Evolutionary conservation across 1,140 invertebrate genomes (phyloP).

Genomic region (Drosophila nigrodunni): DNA sequence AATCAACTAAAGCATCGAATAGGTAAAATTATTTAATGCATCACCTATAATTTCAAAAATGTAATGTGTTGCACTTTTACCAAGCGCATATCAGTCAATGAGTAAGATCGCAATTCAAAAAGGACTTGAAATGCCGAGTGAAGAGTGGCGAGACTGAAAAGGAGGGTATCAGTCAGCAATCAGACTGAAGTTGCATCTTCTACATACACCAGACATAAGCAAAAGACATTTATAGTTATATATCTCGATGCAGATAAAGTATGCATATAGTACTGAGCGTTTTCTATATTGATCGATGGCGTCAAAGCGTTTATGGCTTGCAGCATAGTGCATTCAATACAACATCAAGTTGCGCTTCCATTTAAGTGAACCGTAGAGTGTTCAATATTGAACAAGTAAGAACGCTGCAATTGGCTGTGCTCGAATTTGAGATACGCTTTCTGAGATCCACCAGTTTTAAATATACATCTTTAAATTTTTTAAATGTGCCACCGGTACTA

Average conservation of each 20-base stretch:
- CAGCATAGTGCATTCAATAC: constrained; percentile 50
- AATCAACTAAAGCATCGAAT: constrained; percentile 44
- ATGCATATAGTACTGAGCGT: constrained; percentile 19
- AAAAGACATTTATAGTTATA: constrained; percentile 26
- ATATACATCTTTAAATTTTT: no score
- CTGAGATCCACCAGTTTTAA: no score
- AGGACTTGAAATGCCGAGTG: constrained; percentile 58
- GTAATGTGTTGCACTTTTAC: not conserved
- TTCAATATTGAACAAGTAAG: constrained; percentile 39
- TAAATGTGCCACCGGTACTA: not conserved
- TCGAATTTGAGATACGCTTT: not conserved
- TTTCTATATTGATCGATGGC: constrained; percentile 41
- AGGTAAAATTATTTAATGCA: constrained; percentile 29
- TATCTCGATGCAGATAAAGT: constrained; percentile 29
- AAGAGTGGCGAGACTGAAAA: constrained; percentile 34
- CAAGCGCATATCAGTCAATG: constrained; percentile 24
- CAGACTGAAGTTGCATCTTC: constrained; percentile 9
- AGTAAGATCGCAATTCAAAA: constrained; percentile 46
- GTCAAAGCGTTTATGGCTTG: constrained; percentile 65
- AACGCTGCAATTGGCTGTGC: not conserved
- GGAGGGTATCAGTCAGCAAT: constrained; percentile 18
- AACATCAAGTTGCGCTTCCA: constrained; percentile 49
- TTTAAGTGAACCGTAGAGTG: constrained; percentile 70
- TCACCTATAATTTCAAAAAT: constrained; percentile 11
- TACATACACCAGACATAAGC: constrained; percentile 7